Conservation (phyloP, 2,888 invertebrate genomes). For the Bedellia somnulentella region DNA sequence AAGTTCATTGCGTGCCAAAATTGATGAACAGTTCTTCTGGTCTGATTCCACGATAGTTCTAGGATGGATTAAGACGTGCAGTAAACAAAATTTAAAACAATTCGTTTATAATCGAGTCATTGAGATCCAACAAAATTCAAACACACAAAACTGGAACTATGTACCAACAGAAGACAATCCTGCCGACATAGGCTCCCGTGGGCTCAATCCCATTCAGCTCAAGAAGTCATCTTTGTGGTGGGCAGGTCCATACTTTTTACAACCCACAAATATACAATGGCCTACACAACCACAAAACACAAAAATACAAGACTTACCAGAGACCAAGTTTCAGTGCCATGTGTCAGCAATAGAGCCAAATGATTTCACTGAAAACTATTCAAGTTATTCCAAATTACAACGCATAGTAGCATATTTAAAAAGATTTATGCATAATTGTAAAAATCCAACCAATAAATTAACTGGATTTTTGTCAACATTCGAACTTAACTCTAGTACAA, state of each 20-base stretch:
- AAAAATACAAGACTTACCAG: background rate
- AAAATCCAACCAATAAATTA: slow-evolving; percentile 1
- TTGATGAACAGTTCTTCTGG: slow-evolving; percentile 10
- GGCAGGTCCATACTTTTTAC: slow-evolving; percentile 1
- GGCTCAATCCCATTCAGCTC: background rate
- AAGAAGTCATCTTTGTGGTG: slow-evolving; percentile 1
- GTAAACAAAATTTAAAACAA: background rate
- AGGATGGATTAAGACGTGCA: slow-evolving; percentile 11
- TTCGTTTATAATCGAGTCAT: slow-evolving; percentile 1
- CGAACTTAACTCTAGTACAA: background rate
- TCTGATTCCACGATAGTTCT: slow-evolving; percentile 15
- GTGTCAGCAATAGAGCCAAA: background rate
- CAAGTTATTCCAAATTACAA: background rate
- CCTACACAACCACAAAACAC: background rate
- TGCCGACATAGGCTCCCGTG: slow-evolving; percentile 2
- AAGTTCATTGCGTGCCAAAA: background rate
- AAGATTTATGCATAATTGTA: background rate
- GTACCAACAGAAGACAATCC: slow-evolving; percentile 2
- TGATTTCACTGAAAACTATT: background rate
- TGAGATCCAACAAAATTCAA: background rate
- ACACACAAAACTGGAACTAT: background rate
- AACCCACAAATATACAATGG: background rate
- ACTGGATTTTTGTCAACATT: background rate
- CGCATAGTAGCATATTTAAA: no score
- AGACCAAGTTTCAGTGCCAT: background rate